Conservation (phyloP, 2,888 invertebrate genomes). For the Caenorhabditis auriculariae region DNA sequence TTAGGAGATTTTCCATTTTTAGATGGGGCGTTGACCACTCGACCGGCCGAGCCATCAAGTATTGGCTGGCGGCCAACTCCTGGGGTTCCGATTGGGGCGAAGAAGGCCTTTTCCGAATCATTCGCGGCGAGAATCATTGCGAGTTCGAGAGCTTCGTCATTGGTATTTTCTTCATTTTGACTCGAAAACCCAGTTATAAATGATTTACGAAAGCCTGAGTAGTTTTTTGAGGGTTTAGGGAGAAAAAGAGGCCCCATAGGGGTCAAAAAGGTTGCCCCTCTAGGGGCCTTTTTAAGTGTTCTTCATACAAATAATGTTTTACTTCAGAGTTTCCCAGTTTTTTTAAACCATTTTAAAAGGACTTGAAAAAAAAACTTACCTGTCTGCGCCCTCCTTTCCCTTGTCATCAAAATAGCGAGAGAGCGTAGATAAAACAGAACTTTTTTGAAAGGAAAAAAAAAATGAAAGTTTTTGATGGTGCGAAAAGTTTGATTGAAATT, state of each 20-base stretch:
- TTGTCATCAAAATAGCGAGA: too few species aligned
- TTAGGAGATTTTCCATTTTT: too few species aligned
- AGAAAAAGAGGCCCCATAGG: neutral
- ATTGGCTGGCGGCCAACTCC: conserved; percentile 89
- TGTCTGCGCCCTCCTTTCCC: too few species aligned
- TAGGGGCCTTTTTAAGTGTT: neutral
- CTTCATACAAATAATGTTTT: neutral
- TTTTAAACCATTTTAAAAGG: too few species aligned
- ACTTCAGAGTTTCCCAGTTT: too few species aligned
- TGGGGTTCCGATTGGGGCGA: conserved; percentile 93
- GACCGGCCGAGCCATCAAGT: conserved; percentile 72
- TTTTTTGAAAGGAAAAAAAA: too few species aligned
- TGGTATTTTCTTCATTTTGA: too few species aligned
- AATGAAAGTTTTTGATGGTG: too few species aligned
- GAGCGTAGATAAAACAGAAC: too few species aligned
- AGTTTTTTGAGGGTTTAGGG: neutral
- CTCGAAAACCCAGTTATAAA: neutral
- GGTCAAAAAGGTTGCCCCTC: neutral
- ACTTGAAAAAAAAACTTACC: too few species aligned
- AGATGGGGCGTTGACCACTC: conserved; percentile 79
- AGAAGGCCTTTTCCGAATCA: conserved; percentile 83
- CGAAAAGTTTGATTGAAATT: neutral
- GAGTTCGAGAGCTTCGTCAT: conserved; percentile 87
- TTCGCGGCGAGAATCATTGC: conserved; percentile 81
- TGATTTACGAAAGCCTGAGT: too few species aligned